Percentiles rank a stretch among this genome's conserved stretches.
Evolutionary conservation across 2,888 invertebrate genomes (phyloP).

Genomic region (Clistopyga incitator): DNA sequence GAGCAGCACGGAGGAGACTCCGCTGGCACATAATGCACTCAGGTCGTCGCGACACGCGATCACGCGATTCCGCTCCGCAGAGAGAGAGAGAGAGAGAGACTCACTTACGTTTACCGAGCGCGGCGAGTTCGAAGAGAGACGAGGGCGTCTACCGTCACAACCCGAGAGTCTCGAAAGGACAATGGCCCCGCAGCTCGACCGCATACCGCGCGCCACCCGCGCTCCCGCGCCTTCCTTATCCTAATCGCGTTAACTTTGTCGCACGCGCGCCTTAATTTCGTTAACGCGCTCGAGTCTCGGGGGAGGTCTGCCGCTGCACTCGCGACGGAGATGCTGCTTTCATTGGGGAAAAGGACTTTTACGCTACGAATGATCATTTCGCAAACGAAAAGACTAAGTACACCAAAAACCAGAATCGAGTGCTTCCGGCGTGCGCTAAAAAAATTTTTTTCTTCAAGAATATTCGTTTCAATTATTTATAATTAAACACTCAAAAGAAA

Average conservation of each 20-base stretch:
- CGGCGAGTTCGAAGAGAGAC: constrained; percentile 41
- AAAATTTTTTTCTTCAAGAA: neutral
- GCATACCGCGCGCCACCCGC: constrained; percentile 9
- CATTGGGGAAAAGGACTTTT: constrained; percentile 1
- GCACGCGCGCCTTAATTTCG: constrained; percentile 58
- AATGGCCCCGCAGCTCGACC: constrained; percentile 46
- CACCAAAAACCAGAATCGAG: neutral
- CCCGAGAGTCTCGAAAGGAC: constrained; percentile 55
- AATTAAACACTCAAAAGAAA: neutral
- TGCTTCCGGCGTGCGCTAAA: no score
- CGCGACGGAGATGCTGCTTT: constrained; percentile 9
- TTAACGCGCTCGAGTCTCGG: constrained; percentile 47
- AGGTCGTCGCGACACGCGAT: constrained; percentile 69
- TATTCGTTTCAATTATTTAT: neutral
- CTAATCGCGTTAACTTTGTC: constrained; percentile 61
- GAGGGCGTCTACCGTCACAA: neutral
- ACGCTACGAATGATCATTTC: neutral
- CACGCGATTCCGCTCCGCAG: constrained; percentile 65
- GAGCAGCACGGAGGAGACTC: constrained; percentile 14
- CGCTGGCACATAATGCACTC: constrained; percentile 42
- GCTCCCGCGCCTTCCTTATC: constrained; percentile 43
- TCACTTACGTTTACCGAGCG: constrained; percentile 14
- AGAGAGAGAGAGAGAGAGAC: neutral
- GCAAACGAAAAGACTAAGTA: neutral
- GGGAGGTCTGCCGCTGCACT: constrained; percentile 10